Percentiles rank a stretch among this genome's conserved stretches.
phyloP scores from a whole-genome alignment of 2,888 invertebrate species.

The Diadegma fenestrale region DNA sequence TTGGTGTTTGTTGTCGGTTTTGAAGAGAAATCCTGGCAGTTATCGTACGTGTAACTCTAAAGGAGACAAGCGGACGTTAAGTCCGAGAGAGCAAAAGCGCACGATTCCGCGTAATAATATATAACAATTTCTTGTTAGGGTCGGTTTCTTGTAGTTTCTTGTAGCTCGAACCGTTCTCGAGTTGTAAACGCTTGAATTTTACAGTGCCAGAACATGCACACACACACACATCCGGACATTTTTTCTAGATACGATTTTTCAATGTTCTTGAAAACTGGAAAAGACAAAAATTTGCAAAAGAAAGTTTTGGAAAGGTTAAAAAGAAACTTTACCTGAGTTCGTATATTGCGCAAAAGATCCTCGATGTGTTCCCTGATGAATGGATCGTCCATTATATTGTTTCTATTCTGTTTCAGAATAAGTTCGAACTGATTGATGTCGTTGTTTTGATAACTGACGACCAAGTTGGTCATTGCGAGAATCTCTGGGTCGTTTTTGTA shows the following conservation, averaged over 20 bases:
- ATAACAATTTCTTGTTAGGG: constrained; percentile 5
- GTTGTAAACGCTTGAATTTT: too few relatives aligned
- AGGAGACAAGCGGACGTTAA: constrained; percentile 2
- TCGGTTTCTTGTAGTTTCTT: too few relatives aligned
- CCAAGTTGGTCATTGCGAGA: constrained; percentile 99
- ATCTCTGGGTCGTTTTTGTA: constrained; percentile 99
- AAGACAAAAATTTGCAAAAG: too few relatives aligned
- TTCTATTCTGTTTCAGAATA: constrained; percentile 96
- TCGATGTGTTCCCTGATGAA: constrained; percentile 99
- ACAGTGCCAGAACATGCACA: too few relatives aligned
- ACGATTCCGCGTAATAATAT: constrained; percentile 7
- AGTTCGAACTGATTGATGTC: constrained; percentile 99
- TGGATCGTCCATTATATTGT: constrained; percentile 99
- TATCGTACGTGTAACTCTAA: background rate
- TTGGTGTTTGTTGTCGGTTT: background rate
- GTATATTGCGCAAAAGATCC: constrained; percentile 97
- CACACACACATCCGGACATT: too few relatives aligned
- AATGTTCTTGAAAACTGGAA: background rate
- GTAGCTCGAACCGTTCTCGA: too few relatives aligned
- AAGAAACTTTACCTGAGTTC: constrained; percentile 87
- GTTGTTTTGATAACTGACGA: constrained; percentile 98
- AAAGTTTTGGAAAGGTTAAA: background rate
- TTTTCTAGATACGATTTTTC: too few relatives aligned
- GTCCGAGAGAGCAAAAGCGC: background rate
- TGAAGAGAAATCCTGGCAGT: background rate